A percentile compares a stretch with the other conserved stretches of the same genome.
phyloP scores from a whole-genome alignment of 2,888 invertebrate genomes.

The Netelia melanura region DNA sequence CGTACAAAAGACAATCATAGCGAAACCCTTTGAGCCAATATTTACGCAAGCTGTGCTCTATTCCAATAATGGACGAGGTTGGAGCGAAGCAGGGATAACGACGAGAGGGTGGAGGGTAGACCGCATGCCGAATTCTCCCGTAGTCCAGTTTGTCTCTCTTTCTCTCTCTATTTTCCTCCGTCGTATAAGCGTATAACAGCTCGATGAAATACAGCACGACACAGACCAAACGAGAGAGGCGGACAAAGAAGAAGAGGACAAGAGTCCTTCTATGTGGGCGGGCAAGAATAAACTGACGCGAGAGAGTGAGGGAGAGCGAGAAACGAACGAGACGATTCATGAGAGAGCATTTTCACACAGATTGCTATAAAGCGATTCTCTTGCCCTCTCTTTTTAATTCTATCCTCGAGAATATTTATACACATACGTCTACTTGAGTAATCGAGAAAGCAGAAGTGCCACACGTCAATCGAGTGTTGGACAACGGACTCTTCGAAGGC shows the following conservation, averaged over 20 bases:
- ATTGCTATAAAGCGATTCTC: slow-evolving; percentile 46
- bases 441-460: slow-evolving; percentile 49
- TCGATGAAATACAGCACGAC: slow-evolving; percentile 25
- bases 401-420: slow-evolving; percentile 13
- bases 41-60: slow-evolving; percentile 80
- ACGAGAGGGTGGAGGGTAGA: slow-evolving; percentile 58
- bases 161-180: too few relatives aligned
- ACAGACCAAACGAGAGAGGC: slow-evolving; percentile 6
- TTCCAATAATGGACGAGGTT: slow-evolving; percentile 81
- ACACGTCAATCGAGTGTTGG: slow-evolving; percentile 65
- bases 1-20: slow-evolving; percentile 80
- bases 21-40: slow-evolving; percentile 82
- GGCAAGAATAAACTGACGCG: slow-evolving; percentile 17
- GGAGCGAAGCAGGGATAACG: slow-evolving; percentile 74
- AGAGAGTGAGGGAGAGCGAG: slow-evolving; percentile 7
- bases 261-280: slow-evolving; percentile 49
- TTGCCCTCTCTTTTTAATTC: slow-evolving; percentile 38
- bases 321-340: slow-evolving; percentile 46
- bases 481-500: slow-evolving; percentile 61
- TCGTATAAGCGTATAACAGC: neutral
- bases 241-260: slow-evolving; percentile 19
- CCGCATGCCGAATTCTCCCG: slow-evolving; percentile 19
- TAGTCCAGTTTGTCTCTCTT: neutral
- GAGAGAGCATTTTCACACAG: slow-evolving; percentile 61
- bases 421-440: slow-evolving; percentile 15